A percentile compares a stretch with the other conserved stretches of the same genome.
Evolutionary conservation across 1,140 invertebrate genomes (phyloP).

Genomic region (Nebria ingens): DNA sequence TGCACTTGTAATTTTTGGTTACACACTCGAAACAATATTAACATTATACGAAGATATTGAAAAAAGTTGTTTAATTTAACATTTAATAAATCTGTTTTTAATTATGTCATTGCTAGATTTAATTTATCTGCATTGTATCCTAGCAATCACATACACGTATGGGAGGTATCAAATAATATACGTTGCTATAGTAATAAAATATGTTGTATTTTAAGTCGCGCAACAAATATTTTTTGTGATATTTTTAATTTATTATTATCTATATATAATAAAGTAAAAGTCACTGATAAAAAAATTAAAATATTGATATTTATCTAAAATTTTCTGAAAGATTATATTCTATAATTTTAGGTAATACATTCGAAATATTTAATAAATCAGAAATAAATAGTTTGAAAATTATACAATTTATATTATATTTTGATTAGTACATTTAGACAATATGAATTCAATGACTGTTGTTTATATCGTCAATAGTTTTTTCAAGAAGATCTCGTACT

Average conservation of each 20-base stretch:
- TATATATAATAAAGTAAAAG: neutral
- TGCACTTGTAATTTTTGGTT: too few relatives aligned
- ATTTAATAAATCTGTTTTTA: too few relatives aligned
- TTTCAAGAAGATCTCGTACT: constrained; percentile 17
- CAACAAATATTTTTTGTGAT: neutral
- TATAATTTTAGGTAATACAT: neutral
- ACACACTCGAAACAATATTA: too few relatives aligned
- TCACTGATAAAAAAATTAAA: neutral
- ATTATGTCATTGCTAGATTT: too few relatives aligned
- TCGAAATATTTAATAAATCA: neutral
- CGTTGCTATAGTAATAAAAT: neutral
- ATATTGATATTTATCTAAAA: neutral
- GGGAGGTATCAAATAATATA: too few relatives aligned
- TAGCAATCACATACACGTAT: too few relatives aligned
- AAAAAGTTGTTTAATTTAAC: too few relatives aligned
- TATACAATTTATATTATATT: too few relatives aligned
- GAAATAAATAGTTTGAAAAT: neutral
- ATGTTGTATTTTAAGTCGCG: neutral
- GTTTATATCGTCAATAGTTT: constrained; percentile 18
- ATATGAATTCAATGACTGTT: too few relatives aligned
- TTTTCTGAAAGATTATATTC: neutral
- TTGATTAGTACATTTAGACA: too few relatives aligned
- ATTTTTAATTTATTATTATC: neutral
- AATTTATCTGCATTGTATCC: too few relatives aligned
- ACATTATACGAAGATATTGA: too few relatives aligned